phyloP scores from a whole-genome alignment of 2,797 vertebrate genomes.

The Notolepis coatsorum region DNA sequence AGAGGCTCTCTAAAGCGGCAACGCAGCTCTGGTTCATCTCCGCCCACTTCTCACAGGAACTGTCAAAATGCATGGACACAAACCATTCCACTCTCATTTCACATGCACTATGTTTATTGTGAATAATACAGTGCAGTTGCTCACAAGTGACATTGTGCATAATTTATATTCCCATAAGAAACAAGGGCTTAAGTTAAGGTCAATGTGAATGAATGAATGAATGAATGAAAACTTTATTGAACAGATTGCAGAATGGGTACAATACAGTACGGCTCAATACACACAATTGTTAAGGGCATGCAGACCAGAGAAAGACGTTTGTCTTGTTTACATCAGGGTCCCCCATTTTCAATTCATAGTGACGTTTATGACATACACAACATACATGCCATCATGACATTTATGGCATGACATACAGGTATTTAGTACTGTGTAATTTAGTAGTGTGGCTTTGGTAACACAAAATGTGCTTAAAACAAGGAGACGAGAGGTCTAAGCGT shows the following conservation, averaged over 20 bases:
- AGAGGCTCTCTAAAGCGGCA: conserved; percentile 47
- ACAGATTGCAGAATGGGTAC: too few relatives aligned
- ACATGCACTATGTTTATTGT: conserved; percentile 28
- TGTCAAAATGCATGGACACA: conserved; percentile 17
- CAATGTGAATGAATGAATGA: too few relatives aligned
- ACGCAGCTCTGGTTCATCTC: conserved; percentile 46
- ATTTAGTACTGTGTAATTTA: not conserved
- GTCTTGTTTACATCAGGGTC: too few relatives aligned
- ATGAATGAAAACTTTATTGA: too few relatives aligned
- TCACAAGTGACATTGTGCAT: conserved; percentile 21
- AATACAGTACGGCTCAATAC: too few relatives aligned
- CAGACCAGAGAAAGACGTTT: too few relatives aligned
- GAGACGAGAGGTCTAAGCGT: conserved; percentile 32
- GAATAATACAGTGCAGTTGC: not conserved
- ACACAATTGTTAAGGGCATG: too few relatives aligned
- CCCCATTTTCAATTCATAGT: too few relatives aligned
- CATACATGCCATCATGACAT: too few relatives aligned
- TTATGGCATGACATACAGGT: too few relatives aligned
- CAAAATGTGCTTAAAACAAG: conserved; percentile 26
- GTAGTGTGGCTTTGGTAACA: not conserved
- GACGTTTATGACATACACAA: too few relatives aligned
- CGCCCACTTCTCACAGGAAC: conserved; percentile 43
- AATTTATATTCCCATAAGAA: conserved; percentile 37
- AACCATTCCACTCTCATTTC: conserved; percentile 36
- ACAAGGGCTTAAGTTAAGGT: conserved; percentile 45